phyloP scores from a whole-genome alignment of 1,140 invertebrate genomes.

The Ectropis grisescens region DNA sequence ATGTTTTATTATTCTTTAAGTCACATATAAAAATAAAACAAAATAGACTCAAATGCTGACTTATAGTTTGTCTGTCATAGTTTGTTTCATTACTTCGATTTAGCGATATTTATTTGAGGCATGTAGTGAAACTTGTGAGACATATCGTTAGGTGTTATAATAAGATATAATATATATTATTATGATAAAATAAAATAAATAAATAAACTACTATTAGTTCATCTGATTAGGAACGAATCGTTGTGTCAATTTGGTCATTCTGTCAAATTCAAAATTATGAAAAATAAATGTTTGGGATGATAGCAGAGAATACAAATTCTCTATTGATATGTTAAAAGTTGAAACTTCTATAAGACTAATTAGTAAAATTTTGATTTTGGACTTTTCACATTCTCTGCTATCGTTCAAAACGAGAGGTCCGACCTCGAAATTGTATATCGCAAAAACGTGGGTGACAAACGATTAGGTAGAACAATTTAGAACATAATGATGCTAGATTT shows the following conservation, averaged over 20 bases:
- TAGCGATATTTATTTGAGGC: constrained; percentile 33
- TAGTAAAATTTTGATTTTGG: neutral
- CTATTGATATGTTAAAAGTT: constrained; percentile 1
- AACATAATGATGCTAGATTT: constrained; percentile 31
- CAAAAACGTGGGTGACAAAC: constrained; percentile 25
- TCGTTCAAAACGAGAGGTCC: constrained; percentile 16
- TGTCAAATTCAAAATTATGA: constrained; percentile 27
- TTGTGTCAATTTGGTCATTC: constrained; percentile 47
- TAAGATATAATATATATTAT: constrained; percentile 37
- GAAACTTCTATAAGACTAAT: neutral
- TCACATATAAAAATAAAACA: no score
- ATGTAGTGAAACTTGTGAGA: constrained; percentile 48
- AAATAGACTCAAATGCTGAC: constrained; percentile 5
- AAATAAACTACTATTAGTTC: constrained; percentile 32
- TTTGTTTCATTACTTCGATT: constrained; percentile 26
- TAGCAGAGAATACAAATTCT: constrained; percentile 2
- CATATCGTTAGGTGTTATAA: constrained; percentile 55
- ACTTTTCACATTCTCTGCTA: constrained; percentile 1
- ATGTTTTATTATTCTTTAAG: no score
- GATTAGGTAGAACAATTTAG: constrained; percentile 52
- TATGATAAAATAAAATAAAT: constrained; percentile 18
- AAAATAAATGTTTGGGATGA: constrained; percentile 11
- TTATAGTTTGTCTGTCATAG: constrained; percentile 38
- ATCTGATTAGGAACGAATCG: constrained; percentile 45
- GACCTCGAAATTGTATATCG: constrained; percentile 33